A percentile compares a stretch with the other conserved stretches of the same genome.
phyloP scores from a whole-genome alignment of 2,888 invertebrate genomes.

The Venusia cambrica region DNA sequence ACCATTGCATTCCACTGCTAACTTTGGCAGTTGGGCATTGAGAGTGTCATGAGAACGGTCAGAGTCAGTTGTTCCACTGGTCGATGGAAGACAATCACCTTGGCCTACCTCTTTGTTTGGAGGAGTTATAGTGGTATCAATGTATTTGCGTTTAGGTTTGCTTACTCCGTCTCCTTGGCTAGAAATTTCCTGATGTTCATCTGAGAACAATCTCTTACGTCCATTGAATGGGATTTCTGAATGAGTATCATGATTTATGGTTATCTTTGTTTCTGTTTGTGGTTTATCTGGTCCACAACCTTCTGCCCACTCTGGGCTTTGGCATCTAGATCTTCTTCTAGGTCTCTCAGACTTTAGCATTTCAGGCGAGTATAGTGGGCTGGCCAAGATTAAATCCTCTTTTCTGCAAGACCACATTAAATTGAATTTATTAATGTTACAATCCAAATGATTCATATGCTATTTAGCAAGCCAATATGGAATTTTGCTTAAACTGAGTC shows the following conservation, averaged over 20 bases:
- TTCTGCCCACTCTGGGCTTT: constrained; percentile 71
- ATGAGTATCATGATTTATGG: constrained; percentile 24
- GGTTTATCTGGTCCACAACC: constrained; percentile 53
- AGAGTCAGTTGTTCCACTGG: constrained; percentile 61
- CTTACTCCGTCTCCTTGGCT: constrained; percentile 56
- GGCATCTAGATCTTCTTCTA: constrained; percentile 51
- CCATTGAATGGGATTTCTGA: constrained; percentile 32
- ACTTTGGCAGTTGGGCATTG: constrained; percentile 63
- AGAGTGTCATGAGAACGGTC: constrained; percentile 61
- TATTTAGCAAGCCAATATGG: too few relatives aligned
- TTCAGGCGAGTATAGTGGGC: constrained; percentile 59
- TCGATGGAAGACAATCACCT: constrained; percentile 72
- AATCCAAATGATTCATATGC: too few relatives aligned
- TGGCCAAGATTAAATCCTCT: constrained; percentile 46
- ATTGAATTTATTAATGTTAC: background rate
- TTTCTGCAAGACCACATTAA: constrained; percentile 53
- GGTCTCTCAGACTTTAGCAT: constrained; percentile 41
- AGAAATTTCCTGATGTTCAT: constrained; percentile 43
- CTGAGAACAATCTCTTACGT: constrained; percentile 42
- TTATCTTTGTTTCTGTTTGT: constrained; percentile 41
- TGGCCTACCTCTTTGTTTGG: constrained; percentile 66
- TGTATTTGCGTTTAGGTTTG: constrained; percentile 49
- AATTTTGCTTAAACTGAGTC: too few relatives aligned
- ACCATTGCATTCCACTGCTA: constrained; percentile 71
- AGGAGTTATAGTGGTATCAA: constrained; percentile 53